Evolutionary conservation across 2,888 invertebrate genomes (phyloP).

Genomic region (Eupithecia centaureata): DNA sequence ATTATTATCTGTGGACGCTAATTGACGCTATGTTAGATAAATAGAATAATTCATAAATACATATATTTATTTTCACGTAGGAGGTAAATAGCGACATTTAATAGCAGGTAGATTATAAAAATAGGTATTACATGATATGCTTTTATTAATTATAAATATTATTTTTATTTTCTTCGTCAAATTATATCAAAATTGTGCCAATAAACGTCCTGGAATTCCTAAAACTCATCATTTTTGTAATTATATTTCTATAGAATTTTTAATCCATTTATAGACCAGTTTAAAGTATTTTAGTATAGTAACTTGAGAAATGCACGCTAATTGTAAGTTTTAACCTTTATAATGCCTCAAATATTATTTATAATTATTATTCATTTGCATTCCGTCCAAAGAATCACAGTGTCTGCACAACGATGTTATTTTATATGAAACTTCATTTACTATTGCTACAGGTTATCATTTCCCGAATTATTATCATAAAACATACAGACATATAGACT

Average conservation of each 20-base stretch:
- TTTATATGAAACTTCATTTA: neutral
- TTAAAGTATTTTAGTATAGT: slow-evolving; percentile 34
- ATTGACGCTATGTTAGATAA: too few species aligned
- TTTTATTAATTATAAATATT: neutral
- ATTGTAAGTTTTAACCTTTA: slow-evolving; percentile 10
- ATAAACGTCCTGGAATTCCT: slow-evolving; percentile 58
- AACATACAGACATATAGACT: neutral
- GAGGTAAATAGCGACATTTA: neutral
- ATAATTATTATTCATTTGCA: slow-evolving; percentile 27
- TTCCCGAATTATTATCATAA: neutral
- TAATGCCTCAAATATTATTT: slow-evolving; percentile 15
- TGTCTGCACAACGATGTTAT: slow-evolving; percentile 6
- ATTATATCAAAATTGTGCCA: slow-evolving; percentile 65
- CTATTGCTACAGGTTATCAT: neutral
- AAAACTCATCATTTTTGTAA: slow-evolving; percentile 61
- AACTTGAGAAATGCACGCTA: slow-evolving; percentile 17
- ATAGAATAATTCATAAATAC: too few species aligned
- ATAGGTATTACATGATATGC: neutral
- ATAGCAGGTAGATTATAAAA: neutral
- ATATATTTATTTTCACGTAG: slow-evolving; percentile 5
- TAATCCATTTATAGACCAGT: slow-evolving; percentile 55
- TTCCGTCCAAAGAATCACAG: slow-evolving; percentile 25
- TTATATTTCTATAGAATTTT: slow-evolving; percentile 67
- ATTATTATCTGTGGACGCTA: too few species aligned
- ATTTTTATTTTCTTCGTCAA: slow-evolving; percentile 16